Conservation (phyloP, 2,888 invertebrate species). For the Alitta virens region DNA sequence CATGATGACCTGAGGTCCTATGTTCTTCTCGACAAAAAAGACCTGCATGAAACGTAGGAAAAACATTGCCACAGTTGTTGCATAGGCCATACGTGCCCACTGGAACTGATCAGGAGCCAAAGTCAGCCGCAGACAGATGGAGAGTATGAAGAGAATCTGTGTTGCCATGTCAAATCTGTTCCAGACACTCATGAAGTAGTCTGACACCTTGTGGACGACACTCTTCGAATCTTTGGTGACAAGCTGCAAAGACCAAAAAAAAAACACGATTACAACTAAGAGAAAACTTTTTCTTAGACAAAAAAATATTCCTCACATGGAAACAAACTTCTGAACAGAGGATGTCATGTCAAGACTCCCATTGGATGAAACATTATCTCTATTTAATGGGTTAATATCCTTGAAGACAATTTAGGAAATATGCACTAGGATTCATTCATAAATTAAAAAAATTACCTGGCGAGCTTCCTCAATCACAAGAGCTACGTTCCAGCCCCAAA, state of each 20-base stretch:
- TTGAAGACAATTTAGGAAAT: too few species aligned
- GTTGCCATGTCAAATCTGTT: conserved; percentile 50
- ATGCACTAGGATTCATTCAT: too few species aligned
- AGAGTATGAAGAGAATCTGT: conserved; percentile 43
- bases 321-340: too few species aligned
- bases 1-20: conserved; percentile 58
- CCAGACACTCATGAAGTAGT: conserved; percentile 50
- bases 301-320: too few species aligned
- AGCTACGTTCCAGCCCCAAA: conserved; percentile 49
- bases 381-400: too few species aligned
- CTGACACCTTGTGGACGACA: conserved; percentile 39
- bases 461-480: conserved; percentile 50
- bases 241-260: conserved; percentile 33
- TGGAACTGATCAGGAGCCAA: conserved; percentile 35
- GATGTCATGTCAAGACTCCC: too few species aligned
- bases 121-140: conserved; percentile 44
- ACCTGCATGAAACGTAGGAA: conserved; percentile 52
- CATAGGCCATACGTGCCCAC: conserved; percentile 48
- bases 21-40: conserved; percentile 51
- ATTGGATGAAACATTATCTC: too few species aligned
- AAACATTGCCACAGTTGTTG: conserved; percentile 47
- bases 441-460: too few species aligned
- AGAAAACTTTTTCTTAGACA: too few species aligned
- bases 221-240: conserved; percentile 41
- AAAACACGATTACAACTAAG: not conserved